Percentiles rank a stretch among this genome's conserved stretches.
phyloP scores from a whole-genome alignment of 2,797 vertebrate species.

The Notamacropus eugenii region DNA sequence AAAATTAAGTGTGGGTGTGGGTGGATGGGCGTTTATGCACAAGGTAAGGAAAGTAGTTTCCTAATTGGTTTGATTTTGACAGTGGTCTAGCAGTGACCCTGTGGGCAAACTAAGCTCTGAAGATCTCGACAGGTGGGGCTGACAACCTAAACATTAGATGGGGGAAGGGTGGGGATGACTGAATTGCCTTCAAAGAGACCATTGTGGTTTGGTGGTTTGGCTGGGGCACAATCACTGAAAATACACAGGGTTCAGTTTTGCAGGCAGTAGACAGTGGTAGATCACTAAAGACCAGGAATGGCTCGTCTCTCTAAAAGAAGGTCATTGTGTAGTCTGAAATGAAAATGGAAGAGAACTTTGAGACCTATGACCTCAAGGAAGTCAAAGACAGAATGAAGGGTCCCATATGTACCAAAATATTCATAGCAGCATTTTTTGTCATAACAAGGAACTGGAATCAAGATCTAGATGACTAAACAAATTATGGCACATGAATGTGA shows the following conservation, averaged over 20 bases:
- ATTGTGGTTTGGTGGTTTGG: conserved; percentile 47
- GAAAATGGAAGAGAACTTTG: conserved; percentile 24
- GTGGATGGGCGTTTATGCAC: neutral
- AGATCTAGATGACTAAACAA: neutral
- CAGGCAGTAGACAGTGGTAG: neutral
- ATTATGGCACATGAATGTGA: neutral
- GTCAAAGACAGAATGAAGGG: neutral
- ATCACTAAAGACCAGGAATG: conserved; percentile 33
- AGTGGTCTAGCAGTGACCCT: conserved; percentile 73
- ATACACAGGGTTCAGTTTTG: neutral
- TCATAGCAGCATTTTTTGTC: neutral
- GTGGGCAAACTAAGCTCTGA: conserved; percentile 78
- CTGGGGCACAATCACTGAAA: conserved; percentile 55
- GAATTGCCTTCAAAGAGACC: conserved; percentile 69
- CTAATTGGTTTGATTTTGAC: conserved; percentile 71
- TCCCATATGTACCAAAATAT: neutral
- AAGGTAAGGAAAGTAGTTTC: conserved; percentile 36
- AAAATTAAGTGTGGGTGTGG: neutral
- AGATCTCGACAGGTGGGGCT: conserved; percentile 63
- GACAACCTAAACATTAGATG: conserved; percentile 70
- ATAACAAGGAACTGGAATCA: neutral
- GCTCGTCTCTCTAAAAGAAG: conserved; percentile 14
- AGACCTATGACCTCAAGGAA: neutral
- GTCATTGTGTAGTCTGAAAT: conserved; percentile 14
- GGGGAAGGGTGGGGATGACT: conserved; percentile 41